Conservation (phyloP, 2,797 vertebrate genomes). For the Yasuhikotakia modesta region DNA sequence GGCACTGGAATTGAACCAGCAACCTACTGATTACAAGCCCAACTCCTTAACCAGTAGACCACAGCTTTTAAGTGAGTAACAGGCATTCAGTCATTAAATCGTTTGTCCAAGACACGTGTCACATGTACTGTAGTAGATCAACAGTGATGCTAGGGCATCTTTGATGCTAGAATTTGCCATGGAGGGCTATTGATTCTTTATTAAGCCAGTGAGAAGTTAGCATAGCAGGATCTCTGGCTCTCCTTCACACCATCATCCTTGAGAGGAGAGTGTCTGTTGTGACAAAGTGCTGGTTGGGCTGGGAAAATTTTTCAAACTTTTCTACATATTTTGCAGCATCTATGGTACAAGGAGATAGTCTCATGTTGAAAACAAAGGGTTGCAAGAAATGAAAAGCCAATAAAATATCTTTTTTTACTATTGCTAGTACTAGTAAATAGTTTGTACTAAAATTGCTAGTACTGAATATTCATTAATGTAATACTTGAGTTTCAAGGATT, state of each 20-base stretch:
- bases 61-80: slow-evolving; percentile 2
- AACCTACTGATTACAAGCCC: no score
- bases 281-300: slow-evolving; percentile 68
- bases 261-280: slow-evolving; percentile 71
- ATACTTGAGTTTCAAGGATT: slow-evolving; percentile 9
- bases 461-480: slow-evolving; percentile 9
- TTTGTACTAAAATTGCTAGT: no score
- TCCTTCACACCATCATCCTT: slow-evolving; percentile 58
- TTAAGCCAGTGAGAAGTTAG: slow-evolving; percentile 75
- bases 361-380: slow-evolving; percentile 35
- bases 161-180: slow-evolving; percentile 50
- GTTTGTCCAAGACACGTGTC: slow-evolving; percentile 52
- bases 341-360: slow-evolving; percentile 30
- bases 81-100: slow-evolving; percentile 45
- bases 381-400: slow-evolving; percentile 9
- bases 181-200: slow-evolving; percentile 85
- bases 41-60: no score
- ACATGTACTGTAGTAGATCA: slow-evolving; percentile 53
- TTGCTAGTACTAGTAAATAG: background rate
- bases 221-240: slow-evolving; percentile 58
- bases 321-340: slow-evolving; percentile 31
- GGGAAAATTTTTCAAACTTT: slow-evolving; percentile 41
- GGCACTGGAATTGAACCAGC: no score
- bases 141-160: slow-evolving; percentile 60
- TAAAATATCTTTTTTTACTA: slow-evolving; percentile 5